Evolutionary conservation across 1,140 invertebrate species (phyloP).

Genomic region (Elymnias hypermnestra): DNA sequence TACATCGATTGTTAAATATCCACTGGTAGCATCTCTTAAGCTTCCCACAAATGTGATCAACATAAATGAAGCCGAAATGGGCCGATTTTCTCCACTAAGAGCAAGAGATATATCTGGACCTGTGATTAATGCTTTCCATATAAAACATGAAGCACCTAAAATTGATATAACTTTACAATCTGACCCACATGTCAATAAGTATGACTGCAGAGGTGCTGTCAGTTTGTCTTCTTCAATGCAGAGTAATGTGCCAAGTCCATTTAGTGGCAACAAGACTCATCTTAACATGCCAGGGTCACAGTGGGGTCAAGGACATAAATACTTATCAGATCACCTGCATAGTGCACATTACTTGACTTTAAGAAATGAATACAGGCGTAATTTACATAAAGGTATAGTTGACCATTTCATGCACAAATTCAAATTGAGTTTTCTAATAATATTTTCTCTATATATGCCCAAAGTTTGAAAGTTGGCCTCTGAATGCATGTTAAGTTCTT

Average conservation of each 20-base stretch:
- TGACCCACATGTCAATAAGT: slow-evolving; percentile 80
- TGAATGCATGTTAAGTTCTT: too few relatives aligned
- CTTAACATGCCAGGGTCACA: slow-evolving; percentile 85
- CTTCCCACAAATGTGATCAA: slow-evolving; percentile 75
- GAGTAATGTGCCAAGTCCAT: slow-evolving; percentile 84
- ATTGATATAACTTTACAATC: slow-evolving; percentile 60
- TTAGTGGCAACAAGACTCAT: slow-evolving; percentile 78
- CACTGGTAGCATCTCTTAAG: slow-evolving; percentile 53
- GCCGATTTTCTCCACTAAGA: slow-evolving; percentile 79
- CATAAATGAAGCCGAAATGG: slow-evolving; percentile 78
- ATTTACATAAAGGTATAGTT: slow-evolving; percentile 44
- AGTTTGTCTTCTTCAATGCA: slow-evolving; percentile 84
- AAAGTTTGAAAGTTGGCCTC: too few relatives aligned
- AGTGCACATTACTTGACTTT: slow-evolving; percentile 77
- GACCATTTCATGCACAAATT: slow-evolving; percentile 4
- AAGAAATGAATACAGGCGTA: slow-evolving; percentile 62
- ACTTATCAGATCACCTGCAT: slow-evolving; percentile 80
- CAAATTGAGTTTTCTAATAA: neutral
- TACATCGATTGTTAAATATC: slow-evolving; percentile 46
- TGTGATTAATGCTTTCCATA: slow-evolving; percentile 69
- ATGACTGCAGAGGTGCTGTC: slow-evolving; percentile 81
- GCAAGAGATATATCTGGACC: slow-evolving; percentile 78
- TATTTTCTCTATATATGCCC: neutral
- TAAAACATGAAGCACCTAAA: slow-evolving; percentile 33
- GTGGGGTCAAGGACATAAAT: slow-evolving; percentile 82